Base-by-base conservation (phyloP, 1,140 invertebrate genomes). In the Drosophila parvula region DNA sequence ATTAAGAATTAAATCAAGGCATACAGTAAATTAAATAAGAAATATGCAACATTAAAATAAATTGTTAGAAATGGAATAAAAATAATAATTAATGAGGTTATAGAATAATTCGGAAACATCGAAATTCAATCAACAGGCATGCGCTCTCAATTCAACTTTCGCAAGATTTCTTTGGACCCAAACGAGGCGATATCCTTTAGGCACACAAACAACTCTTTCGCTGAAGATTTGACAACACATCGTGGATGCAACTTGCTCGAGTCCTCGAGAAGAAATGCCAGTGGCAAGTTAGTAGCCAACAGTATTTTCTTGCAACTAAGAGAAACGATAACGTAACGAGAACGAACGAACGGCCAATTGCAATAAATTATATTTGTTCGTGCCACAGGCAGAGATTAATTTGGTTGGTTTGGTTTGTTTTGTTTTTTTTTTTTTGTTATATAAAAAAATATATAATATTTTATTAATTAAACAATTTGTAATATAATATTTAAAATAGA, bases 291-390 rank as follows among this genome's bases (percentile, higher is more conserved):
- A 75, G 38, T 56, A 64, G 41, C 28, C 48, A 53, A 53, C 84
- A 89, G 84, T 89, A 89, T 89, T 89, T 89, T 89, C 84, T 89
- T 89, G 84, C 84, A 65, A 79, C 59, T 55, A 30, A 79, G 68
- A 78, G 73, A 71, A 63, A 55, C 61, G 48, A 83, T 60, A 79
- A 34, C 30, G 12, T 40, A 40, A 51, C 10, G 10, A 57, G 40
- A 83, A 84, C 50, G 10, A 36, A 32, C 36, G 50, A 51, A 83
- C 62, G 68, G 50, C 53, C 56, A 74, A 88, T 68, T 59, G 61
- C 22, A 40, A 57, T 58, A 76, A 71, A 71, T 71, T 50, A 58
- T 62, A 68, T 50, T 30, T 28, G 64, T 70, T 56, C 65, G 34
- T 71, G 68, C 67, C 67, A 70, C 32, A 70, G 67, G 67, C 68